Evolutionary conservation across 30 jellyfish, hydroid and myxozoan species (phyloP).

Genomic region (Aurelia coerulea): DNA sequence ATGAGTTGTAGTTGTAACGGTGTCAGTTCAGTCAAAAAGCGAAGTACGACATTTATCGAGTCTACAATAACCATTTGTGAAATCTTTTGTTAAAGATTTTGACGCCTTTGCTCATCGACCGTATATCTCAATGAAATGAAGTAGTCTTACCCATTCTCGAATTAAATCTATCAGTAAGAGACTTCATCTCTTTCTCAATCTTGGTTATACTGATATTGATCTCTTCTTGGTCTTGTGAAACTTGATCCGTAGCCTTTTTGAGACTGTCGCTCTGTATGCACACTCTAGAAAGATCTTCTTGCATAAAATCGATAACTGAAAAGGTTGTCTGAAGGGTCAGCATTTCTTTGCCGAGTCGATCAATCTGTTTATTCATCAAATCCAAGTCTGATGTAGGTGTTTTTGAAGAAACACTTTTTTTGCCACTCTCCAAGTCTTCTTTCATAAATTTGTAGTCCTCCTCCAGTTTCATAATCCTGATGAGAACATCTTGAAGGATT

Average conservation of each 20-base stretch:
- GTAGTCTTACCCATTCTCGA: conserved; percentile 26
- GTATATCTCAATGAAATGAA: background rate
- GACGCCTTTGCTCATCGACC: no score
- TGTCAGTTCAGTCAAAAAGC: no score
- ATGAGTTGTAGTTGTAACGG: no score
- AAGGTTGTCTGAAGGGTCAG: conserved; percentile 6
- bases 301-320: conserved; percentile 10
- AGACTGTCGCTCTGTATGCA: conserved; percentile 9
- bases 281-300: conserved; percentile 1
- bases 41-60: no score
- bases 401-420: background rate
- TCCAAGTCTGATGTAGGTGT: conserved; percentile 22
- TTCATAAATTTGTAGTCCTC: conserved; percentile 15
- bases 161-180: conserved; percentile 35
- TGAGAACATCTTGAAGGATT: conserved; percentile 30
- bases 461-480: conserved; percentile 31
- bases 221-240: conserved; percentile 30
- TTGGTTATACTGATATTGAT: background rate
- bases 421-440: conserved; percentile 32
- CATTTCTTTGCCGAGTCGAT: conserved; percentile 18
- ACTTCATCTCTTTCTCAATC: conserved; percentile 10
- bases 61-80: no score
- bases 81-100: no score
- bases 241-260: conserved; percentile 8
- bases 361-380: conserved; percentile 3